These are phyloP conservation scores for Adrianichthys oophorus DNA, from an alignment of 2,797 vertebrate species.

Conservation along the genomic window DNA sequence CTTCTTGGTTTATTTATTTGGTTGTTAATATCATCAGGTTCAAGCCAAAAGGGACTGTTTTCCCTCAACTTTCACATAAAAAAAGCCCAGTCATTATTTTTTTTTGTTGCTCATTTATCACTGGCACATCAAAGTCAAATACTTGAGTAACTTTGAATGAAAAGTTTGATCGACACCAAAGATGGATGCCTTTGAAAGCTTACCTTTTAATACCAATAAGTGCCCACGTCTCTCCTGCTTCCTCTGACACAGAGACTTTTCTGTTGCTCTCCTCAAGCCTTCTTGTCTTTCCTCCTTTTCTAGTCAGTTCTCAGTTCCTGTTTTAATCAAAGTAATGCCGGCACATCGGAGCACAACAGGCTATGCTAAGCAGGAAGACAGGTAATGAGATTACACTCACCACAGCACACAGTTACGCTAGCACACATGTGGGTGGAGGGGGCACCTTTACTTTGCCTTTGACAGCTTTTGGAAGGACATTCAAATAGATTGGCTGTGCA, in stretches of 20 bases:
- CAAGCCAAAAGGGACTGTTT: constrained; percentile 58
- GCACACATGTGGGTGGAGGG: constrained; percentile 26
- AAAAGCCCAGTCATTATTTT: constrained; percentile 50
- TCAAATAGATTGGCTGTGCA: constrained; percentile 51
- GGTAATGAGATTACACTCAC: constrained; percentile 69
- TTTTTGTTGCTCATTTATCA: constrained; percentile 65
- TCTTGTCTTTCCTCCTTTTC: constrained; percentile 19
- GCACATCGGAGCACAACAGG: constrained; percentile 41
- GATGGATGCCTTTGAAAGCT: constrained; percentile 75
- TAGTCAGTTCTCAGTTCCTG: constrained; percentile 24
- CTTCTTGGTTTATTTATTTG: constrained; percentile 76
- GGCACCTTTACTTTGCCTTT: constrained; percentile 47
- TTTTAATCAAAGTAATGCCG: constrained; percentile 75
- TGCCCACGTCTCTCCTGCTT: constrained; percentile 60
- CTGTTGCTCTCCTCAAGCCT: constrained; percentile 40
- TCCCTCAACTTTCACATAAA: constrained; percentile 10
- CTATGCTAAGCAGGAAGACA: constrained; percentile 56
- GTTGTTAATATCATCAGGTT: constrained; percentile 64
- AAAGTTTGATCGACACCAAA: constrained; percentile 56
- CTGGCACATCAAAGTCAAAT: constrained; percentile 61
- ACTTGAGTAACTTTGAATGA: constrained; percentile 46
- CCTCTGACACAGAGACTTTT: constrained; percentile 21
- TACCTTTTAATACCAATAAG: constrained; percentile 78
- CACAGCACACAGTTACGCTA: constrained; percentile 47
- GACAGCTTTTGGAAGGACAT: constrained; percentile 63